These are phyloP conservation scores for Corbicula japonica DNA, from an alignment of 2,888 invertebrate genomes.

Conservation along the genomic window DNA sequence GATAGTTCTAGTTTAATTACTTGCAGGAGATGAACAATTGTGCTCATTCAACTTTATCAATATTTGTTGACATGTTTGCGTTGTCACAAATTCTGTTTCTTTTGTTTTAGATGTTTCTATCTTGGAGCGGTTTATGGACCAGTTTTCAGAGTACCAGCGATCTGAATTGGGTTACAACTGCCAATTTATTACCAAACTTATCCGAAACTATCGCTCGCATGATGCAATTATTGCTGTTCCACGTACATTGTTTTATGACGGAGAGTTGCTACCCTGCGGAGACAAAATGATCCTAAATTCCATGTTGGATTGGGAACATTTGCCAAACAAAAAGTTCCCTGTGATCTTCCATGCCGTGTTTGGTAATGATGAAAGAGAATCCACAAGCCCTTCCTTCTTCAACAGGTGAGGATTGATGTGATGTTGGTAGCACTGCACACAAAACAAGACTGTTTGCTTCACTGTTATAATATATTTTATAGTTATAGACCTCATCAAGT, in stretches of 20 bases:
- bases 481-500: too few relatives aligned
- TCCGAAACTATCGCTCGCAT: slow-evolving; percentile 94
- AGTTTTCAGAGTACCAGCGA: slow-evolving; percentile 15
- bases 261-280: slow-evolving; percentile 89
- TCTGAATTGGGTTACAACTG: slow-evolving; percentile 36
- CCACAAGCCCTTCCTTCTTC: slow-evolving; percentile 72
- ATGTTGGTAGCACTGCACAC: too few relatives aligned
- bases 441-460: too few relatives aligned
- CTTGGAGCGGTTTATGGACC: slow-evolving; percentile 90
- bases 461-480: too few relatives aligned
- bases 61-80: too few relatives aligned
- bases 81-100: too few relatives aligned
- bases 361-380: slow-evolving; percentile 69
- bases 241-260: slow-evolving; percentile 94
- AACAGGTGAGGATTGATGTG: slow-evolving; percentile 62
- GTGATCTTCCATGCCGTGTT: slow-evolving; percentile 84
- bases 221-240: slow-evolving; percentile 92
- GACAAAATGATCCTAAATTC: slow-evolving; percentile 59
- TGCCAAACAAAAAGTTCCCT: slow-evolving; percentile 78
- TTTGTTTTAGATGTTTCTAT: slow-evolving; percentile 89
- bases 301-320: slow-evolving; percentile 60
- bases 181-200: slow-evolving; percentile 91
- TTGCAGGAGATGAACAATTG: too few relatives aligned
- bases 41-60: too few relatives aligned
- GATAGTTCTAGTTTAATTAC: too few relatives aligned